These are phyloP conservation scores for Phorcus lineatus DNA, from an alignment of 2,888 invertebrate genomes.

Conservation along the genomic window DNA sequence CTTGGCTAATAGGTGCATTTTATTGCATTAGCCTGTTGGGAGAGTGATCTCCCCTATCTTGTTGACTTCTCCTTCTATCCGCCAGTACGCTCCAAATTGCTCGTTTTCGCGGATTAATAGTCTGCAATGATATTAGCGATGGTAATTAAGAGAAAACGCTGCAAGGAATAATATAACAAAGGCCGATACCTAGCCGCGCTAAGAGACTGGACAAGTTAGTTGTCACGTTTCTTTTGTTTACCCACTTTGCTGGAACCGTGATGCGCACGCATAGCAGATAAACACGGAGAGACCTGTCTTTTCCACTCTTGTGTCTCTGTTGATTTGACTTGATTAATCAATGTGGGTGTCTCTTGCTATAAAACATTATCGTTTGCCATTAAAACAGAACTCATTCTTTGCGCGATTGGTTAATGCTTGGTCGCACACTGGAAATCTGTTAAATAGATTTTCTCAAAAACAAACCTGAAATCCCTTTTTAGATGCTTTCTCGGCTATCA, in stretches of 20 bases:
- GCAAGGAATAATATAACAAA: background rate
- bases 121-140: background rate
- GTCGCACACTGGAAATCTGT: background rate
- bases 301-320: background rate
- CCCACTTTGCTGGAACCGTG: background rate
- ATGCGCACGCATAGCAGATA: background rate
- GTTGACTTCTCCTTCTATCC: background rate
- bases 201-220: background rate
- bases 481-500: conserved; percentile 3
- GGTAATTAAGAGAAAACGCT: background rate
- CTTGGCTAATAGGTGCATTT: conserved; percentile 1
- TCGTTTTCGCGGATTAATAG: background rate
- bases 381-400: background rate
- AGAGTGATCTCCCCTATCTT: background rate
- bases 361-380: conserved; percentile 5
- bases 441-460: background rate
- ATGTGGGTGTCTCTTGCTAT: background rate
- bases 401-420: background rate
- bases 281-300: background rate
- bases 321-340: background rate
- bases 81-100: background rate
- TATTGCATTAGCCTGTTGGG: background rate
- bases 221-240: background rate
- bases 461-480: background rate
- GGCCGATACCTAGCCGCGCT: background rate